Evolutionary conservation across 1,140 invertebrate species (phyloP).

Genomic region (Schlechtendalia chinensis): DNA sequence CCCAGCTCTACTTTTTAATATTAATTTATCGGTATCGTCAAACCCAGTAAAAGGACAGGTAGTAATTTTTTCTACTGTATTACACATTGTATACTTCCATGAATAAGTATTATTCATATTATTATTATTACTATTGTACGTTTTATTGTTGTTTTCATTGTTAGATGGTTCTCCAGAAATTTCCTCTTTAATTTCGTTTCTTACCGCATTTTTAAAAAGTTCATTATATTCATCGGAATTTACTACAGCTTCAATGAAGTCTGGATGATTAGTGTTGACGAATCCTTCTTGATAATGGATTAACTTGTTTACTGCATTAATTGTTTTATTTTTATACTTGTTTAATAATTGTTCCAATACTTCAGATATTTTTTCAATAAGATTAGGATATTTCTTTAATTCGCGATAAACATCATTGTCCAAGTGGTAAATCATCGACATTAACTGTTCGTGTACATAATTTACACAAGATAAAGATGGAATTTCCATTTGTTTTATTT

Average conservation of each 20-base stretch:
- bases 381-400: conserved; percentile 69
- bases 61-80: background rate
- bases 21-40: background rate
- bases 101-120: too few species aligned
- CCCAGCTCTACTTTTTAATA: conserved; percentile 38
- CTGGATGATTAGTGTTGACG: conserved; percentile 75
- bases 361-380: conserved; percentile 69
- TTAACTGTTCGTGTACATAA: conserved; percentile 73
- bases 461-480: conserved; percentile 70
- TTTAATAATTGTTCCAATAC: conserved; percentile 67
- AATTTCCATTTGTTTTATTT: conserved; percentile 69
- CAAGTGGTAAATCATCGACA: conserved; percentile 70
- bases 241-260: conserved; percentile 54
- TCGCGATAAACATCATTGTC: conserved; percentile 68
- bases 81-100: background rate
- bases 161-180: background rate
- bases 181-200: background rate
- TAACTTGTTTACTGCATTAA: conserved; percentile 67
- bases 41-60: background rate
- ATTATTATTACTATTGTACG: background rate
- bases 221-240: background rate
- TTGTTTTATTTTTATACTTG: conserved; percentile 65
- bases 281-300: conserved; percentile 69
- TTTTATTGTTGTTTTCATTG: too few species aligned
- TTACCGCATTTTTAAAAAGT: background rate